Conservation (phyloP, 2,888 invertebrate species). For the Chrysolina oricalcia region DNA sequence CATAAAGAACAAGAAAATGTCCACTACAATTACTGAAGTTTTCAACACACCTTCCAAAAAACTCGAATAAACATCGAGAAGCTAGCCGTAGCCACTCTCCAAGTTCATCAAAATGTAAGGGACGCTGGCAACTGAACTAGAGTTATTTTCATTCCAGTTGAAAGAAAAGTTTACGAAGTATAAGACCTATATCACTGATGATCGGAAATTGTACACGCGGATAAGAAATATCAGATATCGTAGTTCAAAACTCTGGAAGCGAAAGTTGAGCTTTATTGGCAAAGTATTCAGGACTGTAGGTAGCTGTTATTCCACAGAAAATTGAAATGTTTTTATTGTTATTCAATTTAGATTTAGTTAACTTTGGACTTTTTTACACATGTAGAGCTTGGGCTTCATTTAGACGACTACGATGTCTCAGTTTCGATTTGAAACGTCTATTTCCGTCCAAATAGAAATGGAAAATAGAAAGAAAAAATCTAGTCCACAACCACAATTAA, state of each 20-base stretch:
- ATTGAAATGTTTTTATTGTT: too few relatives aligned
- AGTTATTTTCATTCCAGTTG: conserved; percentile 1
- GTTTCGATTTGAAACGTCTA: too few relatives aligned
- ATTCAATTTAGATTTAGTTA: neutral
- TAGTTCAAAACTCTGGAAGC: neutral
- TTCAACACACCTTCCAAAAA: neutral
- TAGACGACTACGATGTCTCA: too few relatives aligned
- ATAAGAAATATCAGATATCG: neutral
- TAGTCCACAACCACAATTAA: too few relatives aligned
- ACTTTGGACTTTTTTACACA: too few relatives aligned
- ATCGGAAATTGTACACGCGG: neutral
- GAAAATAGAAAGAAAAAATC: too few relatives aligned
- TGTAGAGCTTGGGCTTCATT: too few relatives aligned
- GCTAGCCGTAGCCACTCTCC: neutral
- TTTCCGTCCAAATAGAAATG: too few relatives aligned
- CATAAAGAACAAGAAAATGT: neutral
- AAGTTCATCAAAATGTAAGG: neutral
- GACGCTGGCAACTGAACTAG: neutral
- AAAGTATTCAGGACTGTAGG: neutral
- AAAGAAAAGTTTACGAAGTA: neutral
- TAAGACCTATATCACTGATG: neutral
- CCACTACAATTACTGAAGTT: conserved; percentile 6
- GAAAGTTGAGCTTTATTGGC: neutral
- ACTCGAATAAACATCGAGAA: neutral
- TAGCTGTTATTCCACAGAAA: neutral